A percentile compares a stretch with the other conserved stretches of the same genome.
These are phyloP conservation scores for Nomada lathburiana DNA, from an alignment of 2,888 invertebrate genomes.

Conservation along the genomic window DNA sequence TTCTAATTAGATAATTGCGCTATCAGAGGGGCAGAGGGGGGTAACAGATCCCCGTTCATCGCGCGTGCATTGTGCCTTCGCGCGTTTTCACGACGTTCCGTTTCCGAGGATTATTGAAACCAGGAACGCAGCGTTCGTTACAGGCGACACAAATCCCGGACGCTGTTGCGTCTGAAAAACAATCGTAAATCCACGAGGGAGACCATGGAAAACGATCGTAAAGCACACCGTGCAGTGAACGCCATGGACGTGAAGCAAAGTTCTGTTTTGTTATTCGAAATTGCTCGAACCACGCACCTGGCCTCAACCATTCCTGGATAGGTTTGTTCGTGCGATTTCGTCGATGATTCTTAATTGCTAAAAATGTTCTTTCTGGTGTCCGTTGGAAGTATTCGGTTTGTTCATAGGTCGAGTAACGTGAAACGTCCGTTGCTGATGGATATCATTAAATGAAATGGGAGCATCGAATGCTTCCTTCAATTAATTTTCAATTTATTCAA, in stretches of 20 bases:
- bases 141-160: neutral
- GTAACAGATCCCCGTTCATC: neutral
- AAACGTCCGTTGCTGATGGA: too few relatives aligned
- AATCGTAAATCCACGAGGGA: conserved; percentile 40
- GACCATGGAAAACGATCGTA: conserved; percentile 16
- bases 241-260: conserved; percentile 16
- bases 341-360: too few relatives aligned
- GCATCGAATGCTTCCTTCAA: too few relatives aligned
- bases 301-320: neutral
- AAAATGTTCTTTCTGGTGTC: too few relatives aligned
- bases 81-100: neutral
- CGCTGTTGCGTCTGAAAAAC: conserved; percentile 18
- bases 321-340: neutral
- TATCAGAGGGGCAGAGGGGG: too few relatives aligned
- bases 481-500: too few relatives aligned
- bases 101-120: neutral
- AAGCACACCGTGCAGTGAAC: conserved; percentile 24
- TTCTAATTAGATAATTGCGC: conserved; percentile 42
- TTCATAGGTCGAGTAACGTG: too few relatives aligned
- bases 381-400: too few relatives aligned
- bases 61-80: neutral
- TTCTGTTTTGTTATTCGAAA: conserved; percentile 27
- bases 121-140: conserved; percentile 2
- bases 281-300: conserved; percentile 12
- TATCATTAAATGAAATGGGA: too few relatives aligned